Conservation (phyloP, 2,888 invertebrate genomes). For the Rhaphigaster nebulosa region DNA sequence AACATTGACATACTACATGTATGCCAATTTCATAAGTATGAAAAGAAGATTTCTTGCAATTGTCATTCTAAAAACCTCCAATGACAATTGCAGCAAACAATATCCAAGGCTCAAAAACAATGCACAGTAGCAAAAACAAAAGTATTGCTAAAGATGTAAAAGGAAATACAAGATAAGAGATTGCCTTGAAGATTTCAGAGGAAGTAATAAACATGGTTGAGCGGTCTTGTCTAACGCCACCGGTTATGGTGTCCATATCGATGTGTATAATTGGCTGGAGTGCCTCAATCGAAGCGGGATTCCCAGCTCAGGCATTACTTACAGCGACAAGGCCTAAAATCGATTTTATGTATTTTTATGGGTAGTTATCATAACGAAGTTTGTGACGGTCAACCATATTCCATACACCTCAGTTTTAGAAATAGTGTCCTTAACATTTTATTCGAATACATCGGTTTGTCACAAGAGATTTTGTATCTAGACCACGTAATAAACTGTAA, state of each 20-base stretch:
- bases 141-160: not conserved
- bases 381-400: not conserved
- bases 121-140: not conserved
- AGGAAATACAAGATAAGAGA: conserved; percentile 6
- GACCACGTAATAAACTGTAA: too few relatives aligned
- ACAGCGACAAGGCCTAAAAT: not conserved
- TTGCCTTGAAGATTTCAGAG: conserved; percentile 19
- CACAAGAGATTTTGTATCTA: too few relatives aligned
- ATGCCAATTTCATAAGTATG: too few relatives aligned
- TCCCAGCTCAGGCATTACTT: not conserved
- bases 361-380: not conserved
- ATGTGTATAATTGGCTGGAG: not conserved
- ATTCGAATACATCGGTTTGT: too few relatives aligned
- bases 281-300: not conserved
- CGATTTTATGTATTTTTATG: not conserved
- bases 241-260: not conserved
- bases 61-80: not conserved
- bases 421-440: too few relatives aligned
- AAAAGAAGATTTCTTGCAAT: not conserved
- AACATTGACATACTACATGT: too few relatives aligned
- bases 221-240: not conserved
- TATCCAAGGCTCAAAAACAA: conserved; percentile 10
- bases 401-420: too few relatives aligned
- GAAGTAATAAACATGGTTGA: conserved; percentile 7
- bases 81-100: not conserved